Conservation (phyloP, 2,888 invertebrate genomes). For the Drosophila crucigera region DNA sequence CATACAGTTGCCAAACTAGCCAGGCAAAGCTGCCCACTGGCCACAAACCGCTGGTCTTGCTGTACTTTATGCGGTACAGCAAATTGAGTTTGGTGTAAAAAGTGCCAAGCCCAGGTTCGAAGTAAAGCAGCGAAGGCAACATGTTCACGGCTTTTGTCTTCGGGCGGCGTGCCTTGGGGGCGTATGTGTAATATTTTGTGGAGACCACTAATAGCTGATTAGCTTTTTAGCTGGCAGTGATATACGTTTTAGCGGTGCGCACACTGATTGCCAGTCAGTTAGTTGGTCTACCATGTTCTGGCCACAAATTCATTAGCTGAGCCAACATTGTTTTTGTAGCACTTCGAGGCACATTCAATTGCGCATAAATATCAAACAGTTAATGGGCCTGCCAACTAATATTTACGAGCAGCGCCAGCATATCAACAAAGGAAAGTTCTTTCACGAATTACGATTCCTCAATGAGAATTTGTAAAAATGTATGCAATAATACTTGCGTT, state of each 20-base stretch:
- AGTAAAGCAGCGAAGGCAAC: neutral
- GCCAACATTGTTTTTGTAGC: conserved; percentile 17
- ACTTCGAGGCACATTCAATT: conserved; percentile 28
- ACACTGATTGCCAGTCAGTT: conserved; percentile 46
- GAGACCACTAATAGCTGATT: conserved; percentile 60
- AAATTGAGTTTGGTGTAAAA: conserved; percentile 74
- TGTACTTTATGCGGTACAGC: conserved; percentile 32
- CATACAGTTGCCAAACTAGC: conserved; percentile 39
- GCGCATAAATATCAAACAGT: conserved; percentile 32
- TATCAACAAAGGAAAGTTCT: neutral
- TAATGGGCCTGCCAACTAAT: conserved; percentile 29
- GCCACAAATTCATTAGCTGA: conserved; percentile 54
- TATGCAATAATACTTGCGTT: neutral
- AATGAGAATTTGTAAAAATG: neutral
- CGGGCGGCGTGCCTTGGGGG: conserved; percentile 24
- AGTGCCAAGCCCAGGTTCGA: conserved; percentile 40
- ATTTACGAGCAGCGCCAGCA: conserved; percentile 22
- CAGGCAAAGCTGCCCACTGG: conserved; percentile 22
- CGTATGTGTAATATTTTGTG: conserved; percentile 58
- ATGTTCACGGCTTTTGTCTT: conserved; percentile 3
- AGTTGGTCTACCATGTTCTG: conserved; percentile 5
- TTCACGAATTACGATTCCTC: neutral
- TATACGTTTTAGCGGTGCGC: conserved; percentile 26
- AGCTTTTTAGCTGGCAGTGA: conserved; percentile 59
- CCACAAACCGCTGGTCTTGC: conserved; percentile 10